Evolutionary conservation across 1,140 invertebrate species (phyloP).

Genomic region (Himalopsyche phryganea): DNA sequence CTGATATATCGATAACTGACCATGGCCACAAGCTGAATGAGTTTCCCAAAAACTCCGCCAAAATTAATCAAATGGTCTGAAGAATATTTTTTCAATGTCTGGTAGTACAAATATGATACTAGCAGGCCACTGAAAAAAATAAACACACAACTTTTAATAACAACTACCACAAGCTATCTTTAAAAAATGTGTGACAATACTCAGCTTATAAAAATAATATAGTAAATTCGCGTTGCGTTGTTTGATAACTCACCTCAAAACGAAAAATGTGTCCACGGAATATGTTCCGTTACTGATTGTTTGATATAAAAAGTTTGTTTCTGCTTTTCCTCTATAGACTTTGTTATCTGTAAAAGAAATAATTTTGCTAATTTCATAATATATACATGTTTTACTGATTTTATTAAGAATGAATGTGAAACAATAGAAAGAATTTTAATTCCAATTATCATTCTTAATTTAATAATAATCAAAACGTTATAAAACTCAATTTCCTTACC

Average conservation of each 20-base stretch:
- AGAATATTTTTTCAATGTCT: constrained; percentile 40
- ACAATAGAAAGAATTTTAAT: too few relatives aligned
- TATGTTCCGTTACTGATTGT: constrained; percentile 44
- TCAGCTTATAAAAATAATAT: background rate
- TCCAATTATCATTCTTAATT: too few relatives aligned
- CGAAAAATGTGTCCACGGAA: constrained; percentile 48
- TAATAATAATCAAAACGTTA: background rate
- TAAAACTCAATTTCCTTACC: constrained; percentile 33
- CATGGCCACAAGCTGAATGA: constrained; percentile 41
- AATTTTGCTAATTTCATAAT: background rate
- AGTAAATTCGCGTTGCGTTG: too few relatives aligned
- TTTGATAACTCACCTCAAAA: constrained; percentile 43
- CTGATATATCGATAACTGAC: constrained; percentile 41
- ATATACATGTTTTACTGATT: too few relatives aligned
- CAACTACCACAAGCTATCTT: too few relatives aligned
- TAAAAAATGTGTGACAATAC: background rate
- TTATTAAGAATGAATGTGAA: too few relatives aligned
- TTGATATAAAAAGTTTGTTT: constrained; percentile 44
- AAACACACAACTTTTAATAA: too few relatives aligned
- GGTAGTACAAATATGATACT: constrained; percentile 45
- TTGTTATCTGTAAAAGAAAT: constrained; percentile 39
- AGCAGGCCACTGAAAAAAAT: constrained; percentile 41
- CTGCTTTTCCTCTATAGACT: constrained; percentile 38
- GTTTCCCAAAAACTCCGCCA: constrained; percentile 36
- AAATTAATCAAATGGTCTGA: constrained; percentile 37